phyloP scores from a whole-genome alignment of 2,113 vertebrate species.

The Rynchops niger region DNA sequence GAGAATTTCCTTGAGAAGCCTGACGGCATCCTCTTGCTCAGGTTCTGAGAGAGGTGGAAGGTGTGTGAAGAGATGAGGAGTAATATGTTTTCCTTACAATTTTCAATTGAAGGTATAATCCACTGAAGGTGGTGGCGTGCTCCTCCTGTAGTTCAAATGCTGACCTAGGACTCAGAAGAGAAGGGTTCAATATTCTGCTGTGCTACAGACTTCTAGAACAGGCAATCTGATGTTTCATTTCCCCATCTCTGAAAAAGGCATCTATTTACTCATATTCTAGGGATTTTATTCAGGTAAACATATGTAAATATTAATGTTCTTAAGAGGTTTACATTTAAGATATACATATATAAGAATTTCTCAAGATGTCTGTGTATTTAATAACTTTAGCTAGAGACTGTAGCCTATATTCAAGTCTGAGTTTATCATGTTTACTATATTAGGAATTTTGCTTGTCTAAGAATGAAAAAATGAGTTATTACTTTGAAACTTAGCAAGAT shows the following conservation, averaged over 20 bases:
- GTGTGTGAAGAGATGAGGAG: not conserved
- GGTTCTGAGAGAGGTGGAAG: not conserved
- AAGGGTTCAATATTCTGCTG: not conserved
- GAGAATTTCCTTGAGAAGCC: not conserved
- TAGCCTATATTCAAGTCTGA: not conserved
- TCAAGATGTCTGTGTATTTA: not conserved
- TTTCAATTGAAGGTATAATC: not conserved
- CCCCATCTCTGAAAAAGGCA: not conserved
- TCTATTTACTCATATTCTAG: not conserved
- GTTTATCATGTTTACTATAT: not conserved
- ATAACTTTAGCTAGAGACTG: not conserved
- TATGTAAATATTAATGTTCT: not conserved
- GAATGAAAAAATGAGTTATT: not conserved
- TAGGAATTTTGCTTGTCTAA: not conserved
- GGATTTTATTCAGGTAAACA: not conserved
- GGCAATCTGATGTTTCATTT: not conserved
- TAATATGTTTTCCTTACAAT: not conserved
- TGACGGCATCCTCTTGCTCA: not conserved
- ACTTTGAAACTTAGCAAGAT: not conserved
- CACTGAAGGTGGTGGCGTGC: not conserved
- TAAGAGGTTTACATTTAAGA: not conserved
- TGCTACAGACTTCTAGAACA: not conserved
- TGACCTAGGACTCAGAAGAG: not conserved
- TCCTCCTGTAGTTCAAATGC: not conserved
- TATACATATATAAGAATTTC: not conserved